Evolutionary conservation across 2,113 vertebrate genomes (phyloP).

Genomic region (Oreochromis niloticus): DNA sequence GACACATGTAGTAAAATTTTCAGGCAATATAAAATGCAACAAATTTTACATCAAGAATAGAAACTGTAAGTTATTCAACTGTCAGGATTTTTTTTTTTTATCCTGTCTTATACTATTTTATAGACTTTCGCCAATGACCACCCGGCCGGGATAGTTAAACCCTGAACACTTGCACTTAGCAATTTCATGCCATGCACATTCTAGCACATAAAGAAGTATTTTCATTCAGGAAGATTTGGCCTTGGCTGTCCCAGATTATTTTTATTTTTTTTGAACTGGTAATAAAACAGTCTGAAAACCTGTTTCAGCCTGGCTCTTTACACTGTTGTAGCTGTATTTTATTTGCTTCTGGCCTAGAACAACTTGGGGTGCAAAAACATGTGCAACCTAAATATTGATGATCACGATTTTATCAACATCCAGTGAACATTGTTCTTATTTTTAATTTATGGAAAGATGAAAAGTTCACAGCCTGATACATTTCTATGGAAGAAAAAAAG

Average conservation of each 20-base stretch:
- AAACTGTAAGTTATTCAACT: background rate
- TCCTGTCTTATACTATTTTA: background rate
- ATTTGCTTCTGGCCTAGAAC: background rate
- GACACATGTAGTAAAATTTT: background rate
- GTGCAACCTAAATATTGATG: background rate
- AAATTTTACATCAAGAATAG: background rate
- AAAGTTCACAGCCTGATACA: background rate
- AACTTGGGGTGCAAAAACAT: background rate
- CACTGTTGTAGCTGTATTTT: background rate
- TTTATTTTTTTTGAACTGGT: background rate
- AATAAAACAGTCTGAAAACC: background rate
- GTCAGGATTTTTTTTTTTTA: background rate
- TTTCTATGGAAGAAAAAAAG: background rate
- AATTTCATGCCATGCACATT: background rate
- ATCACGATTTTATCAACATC: background rate
- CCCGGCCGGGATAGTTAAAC: background rate
- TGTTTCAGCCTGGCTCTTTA: background rate
- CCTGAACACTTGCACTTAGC: background rate
- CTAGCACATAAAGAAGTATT: background rate
- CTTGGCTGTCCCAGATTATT: background rate
- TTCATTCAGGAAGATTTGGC: background rate
- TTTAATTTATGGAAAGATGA: background rate
- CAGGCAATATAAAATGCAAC: background rate
- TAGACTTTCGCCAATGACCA: background rate
- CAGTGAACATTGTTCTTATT: background rate